These are phyloP conservation scores for Bolborhynchus lineola DNA, from an alignment of 2,113 vertebrate species.

Conservation along the genomic window DNA sequence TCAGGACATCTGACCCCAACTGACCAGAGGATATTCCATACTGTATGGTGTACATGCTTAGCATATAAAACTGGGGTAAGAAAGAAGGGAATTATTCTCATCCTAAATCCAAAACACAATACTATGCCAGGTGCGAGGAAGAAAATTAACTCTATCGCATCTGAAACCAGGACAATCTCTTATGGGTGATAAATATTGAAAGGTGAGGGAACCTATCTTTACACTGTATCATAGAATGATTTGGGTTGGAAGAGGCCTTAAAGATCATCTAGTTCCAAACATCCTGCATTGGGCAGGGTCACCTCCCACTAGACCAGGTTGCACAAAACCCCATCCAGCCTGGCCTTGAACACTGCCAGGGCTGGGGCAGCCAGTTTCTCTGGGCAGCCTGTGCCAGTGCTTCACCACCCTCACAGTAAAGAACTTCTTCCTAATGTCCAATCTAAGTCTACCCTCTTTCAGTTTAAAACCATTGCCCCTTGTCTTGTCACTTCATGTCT, in stretches of 20 bases:
- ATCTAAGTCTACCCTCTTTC: neutral
- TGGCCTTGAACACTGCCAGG: neutral
- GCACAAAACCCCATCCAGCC: neutral
- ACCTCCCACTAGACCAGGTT: neutral
- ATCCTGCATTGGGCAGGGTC: neutral
- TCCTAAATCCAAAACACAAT: neutral
- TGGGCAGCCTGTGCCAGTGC: neutral
- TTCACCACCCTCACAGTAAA: neutral
- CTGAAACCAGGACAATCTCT: neutral
- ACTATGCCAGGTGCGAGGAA: neutral
- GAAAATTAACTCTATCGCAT: neutral
- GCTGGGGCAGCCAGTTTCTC: neutral
- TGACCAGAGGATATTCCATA: neutral
- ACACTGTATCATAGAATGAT: neutral
- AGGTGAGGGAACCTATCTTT: neutral
- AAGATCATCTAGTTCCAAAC: neutral
- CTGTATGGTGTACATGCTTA: neutral
- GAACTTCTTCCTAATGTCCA: neutral
- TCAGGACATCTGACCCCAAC: neutral
- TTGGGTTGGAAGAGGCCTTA: neutral
- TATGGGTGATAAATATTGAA: neutral
- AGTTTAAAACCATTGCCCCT: neutral
- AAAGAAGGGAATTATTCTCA: neutral
- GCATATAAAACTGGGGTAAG: neutral
- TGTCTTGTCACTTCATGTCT: neutral